Conservation (phyloP, 2,797 vertebrate species). For the Poecilia wingei region DNA sequence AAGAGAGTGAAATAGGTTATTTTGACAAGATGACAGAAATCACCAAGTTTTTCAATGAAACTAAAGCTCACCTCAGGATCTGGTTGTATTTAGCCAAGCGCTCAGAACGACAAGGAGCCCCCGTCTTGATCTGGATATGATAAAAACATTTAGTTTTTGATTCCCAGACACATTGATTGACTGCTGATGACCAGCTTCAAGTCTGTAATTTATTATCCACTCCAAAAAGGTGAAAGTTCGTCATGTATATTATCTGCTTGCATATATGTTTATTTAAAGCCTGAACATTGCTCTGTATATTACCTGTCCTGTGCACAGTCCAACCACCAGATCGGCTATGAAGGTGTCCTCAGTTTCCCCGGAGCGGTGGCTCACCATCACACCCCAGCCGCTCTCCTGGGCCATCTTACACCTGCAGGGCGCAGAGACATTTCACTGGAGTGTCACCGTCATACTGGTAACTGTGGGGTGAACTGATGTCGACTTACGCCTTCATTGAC, state of each 20-base stretch:
- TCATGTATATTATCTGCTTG: background rate
- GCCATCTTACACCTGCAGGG: conserved; percentile 91
- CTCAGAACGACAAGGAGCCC: conserved; percentile 95
- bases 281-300: background rate
- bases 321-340: conserved; percentile 96
- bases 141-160: background rate
- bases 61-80: conserved; percentile 86
- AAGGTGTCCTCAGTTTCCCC: conserved; percentile 98
- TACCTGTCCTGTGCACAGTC: conserved; percentile 96
- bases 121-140: conserved; percentile 92
- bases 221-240: background rate
- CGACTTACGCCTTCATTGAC: conserved; percentile 90
- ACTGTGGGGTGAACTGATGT: background rate
- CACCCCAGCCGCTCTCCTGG: conserved; percentile 94
- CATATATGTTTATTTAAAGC: background rate
- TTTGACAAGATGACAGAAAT: background rate
- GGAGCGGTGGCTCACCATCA: conserved; percentile 98
- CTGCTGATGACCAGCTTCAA: background rate
- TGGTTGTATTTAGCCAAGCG: conserved; percentile 98
- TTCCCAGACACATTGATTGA: background rate
- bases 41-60: background rate
- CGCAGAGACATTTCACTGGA: background rate
- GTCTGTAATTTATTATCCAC: background rate
- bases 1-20: background rate
- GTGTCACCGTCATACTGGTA: background rate